Evolutionary conservation across 30 jellyfish, hydroid and myxozoan genomes (phyloP), one percentile per base, ranked within the genome.

Genomic region (Hydractinia symbiolongicarpus): DNA sequence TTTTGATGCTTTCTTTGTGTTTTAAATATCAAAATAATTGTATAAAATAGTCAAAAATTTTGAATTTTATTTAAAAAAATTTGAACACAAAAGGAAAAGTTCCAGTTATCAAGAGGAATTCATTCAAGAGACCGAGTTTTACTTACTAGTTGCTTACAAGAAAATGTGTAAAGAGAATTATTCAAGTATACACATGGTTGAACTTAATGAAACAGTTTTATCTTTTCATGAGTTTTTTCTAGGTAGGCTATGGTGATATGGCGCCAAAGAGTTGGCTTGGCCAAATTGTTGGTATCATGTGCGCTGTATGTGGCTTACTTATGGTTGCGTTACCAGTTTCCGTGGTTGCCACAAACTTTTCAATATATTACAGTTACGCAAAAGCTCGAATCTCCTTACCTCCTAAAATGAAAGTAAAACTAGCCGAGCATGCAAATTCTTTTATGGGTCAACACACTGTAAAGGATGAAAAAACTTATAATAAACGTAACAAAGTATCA

Each of bases 321-420:
- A 89, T 89, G 96, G 96, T 89, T n/a, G 96, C 96, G n/a, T 56
- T 89, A 49, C 96, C 96, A 7, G 96, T 89, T 9, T 89, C 96
- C 5, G 96, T 89, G 9, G 96, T 89, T 4, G 96, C 96, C 52
- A 89, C 96, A 20, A 89, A 89, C 79, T 89, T 89, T 79, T 89
- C 96, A 20, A 89, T 89, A 15, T 89, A 89, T 86, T 89, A 89
- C 90, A 84, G 96, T 74, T 89, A 89, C 69, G 96, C 96, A 15
- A 89, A 89, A 74, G 96, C 96, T 5, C 64, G 93, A 67, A 81
- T 89, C n/a, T 82, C 86, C n/a, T 82, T 89, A 52, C 96, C 96
- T 16, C 96, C 96, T 15, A 89, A 89, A 83, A 89, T 79, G 87
- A 84, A 89, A 71, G 88, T 89, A 74, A 83, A 84, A 75, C 86